Conservation (phyloP, 2,888 invertebrate genomes). For the Notodromas monacha region DNA sequence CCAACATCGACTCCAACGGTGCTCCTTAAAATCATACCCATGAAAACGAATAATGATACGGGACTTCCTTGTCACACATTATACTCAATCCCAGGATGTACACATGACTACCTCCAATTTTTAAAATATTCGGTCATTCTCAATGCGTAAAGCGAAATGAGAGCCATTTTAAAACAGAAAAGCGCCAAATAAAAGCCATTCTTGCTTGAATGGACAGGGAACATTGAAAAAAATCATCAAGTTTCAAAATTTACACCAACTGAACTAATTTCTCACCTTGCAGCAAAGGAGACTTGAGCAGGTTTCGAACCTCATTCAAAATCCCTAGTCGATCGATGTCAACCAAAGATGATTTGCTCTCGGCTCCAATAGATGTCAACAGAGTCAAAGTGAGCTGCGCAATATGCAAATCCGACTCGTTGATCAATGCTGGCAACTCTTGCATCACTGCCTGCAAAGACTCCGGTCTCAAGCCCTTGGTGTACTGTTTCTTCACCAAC, state of each 20-base stretch:
- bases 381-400: slow-evolving; percentile 60
- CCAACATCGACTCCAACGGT: slow-evolving; percentile 58
- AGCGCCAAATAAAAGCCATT: too few species aligned
- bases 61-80: too few species aligned
- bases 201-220: too few species aligned
- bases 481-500: slow-evolving; percentile 59
- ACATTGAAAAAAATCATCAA: too few species aligned
- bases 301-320: slow-evolving; percentile 45
- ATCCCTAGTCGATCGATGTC: slow-evolving; percentile 21
- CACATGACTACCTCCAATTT: too few species aligned
- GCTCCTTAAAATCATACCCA: slow-evolving; percentile 26
- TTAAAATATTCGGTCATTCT: too few species aligned
- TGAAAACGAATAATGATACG: too few species aligned
- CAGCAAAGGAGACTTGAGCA: slow-evolving; percentile 63
- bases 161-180: too few species aligned
- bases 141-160: too few species aligned
- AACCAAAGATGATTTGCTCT: slow-evolving; percentile 43
- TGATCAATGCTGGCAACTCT: slow-evolving; percentile 62
- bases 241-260: slow-evolving; percentile 9
- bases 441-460: slow-evolving; percentile 37
- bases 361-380: slow-evolving; percentile 42
- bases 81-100: too few species aligned
- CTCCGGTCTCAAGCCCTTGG: slow-evolving; percentile 29
- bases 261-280: slow-evolving; percentile 27
- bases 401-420: slow-evolving; percentile 80